Evolutionary conservation across 2,888 invertebrate species (phyloP).

Genomic region (Congeria kusceri): DNA sequence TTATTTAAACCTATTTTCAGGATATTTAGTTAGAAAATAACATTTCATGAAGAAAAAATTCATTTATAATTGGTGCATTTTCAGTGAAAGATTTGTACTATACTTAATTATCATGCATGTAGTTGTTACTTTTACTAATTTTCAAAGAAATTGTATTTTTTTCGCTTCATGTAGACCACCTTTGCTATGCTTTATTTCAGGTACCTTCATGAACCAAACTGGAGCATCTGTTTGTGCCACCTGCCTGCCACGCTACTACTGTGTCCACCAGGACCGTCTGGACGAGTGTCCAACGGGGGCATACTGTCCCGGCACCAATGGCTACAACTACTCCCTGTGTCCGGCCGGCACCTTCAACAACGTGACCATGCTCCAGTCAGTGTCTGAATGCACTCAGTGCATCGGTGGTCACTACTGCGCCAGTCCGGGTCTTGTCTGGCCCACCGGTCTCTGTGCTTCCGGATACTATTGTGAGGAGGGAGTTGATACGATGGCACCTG

Average conservation of each 20-base stretch:
- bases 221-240: conserved; percentile 78
- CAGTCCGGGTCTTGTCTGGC: conserved; percentile 67
- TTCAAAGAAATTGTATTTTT: too few relatives aligned
- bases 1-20: too few relatives aligned
- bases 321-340: conserved; percentile 79
- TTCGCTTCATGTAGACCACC: too few relatives aligned
- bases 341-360: conserved; percentile 81
- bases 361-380: conserved; percentile 66
- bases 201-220: conserved; percentile 83
- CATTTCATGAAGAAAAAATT: too few relatives aligned
- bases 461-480: conserved; percentile 80
- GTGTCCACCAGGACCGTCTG: conserved; percentile 79
- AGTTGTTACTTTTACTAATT: too few relatives aligned
- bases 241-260: conserved; percentile 82
- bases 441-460: conserved; percentile 72
- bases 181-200: too few relatives aligned
- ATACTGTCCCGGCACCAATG: conserved; percentile 81
- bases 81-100: too few relatives aligned
- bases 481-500: conserved; percentile 76
- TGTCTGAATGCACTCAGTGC: conserved; percentile 77
- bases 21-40: too few relatives aligned
- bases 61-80: too few relatives aligned
- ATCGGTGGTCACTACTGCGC: conserved; percentile 78
- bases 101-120: too few relatives aligned
- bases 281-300: conserved; percentile 81